A percentile compares a stretch with the other conserved stretches of the same genome.
Evolutionary conservation across 64 coral and sea anemone genomes (phyloP).

Genomic region (Anthopleura sola): DNA sequence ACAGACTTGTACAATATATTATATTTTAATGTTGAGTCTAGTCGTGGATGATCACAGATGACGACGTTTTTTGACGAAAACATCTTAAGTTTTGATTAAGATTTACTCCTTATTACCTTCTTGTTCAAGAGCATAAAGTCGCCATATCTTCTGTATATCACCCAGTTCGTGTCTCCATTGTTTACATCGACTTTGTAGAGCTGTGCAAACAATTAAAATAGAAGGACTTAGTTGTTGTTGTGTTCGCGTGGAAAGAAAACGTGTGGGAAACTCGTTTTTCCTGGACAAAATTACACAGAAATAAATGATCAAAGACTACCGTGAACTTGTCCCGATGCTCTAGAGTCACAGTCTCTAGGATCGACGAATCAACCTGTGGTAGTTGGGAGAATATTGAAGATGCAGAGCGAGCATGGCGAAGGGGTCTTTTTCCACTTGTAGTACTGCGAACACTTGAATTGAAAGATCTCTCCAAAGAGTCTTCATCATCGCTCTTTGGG

Average conservation of each 20-base stretch:
- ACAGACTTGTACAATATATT: no score
- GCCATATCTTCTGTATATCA: constrained; percentile 84
- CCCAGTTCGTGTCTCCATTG: constrained; percentile 70
- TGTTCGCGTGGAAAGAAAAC: background rate
- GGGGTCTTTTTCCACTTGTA: background rate
- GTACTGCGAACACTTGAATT: background rate
- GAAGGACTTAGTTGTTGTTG: background rate
- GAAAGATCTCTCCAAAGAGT: background rate
- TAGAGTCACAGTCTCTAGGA: constrained; percentile 73
- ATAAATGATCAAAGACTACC: constrained; percentile 38
- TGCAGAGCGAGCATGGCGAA: background rate
- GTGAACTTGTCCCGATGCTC: constrained; percentile 89
- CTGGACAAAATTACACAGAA: background rate
- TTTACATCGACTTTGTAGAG: constrained; percentile 91
- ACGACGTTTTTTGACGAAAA: background rate
- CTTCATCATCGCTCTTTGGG: background rate
- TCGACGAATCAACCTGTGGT: constrained; percentile 71
- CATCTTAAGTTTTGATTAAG: background rate
- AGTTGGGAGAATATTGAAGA: background rate
- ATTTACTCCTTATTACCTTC: constrained; percentile 53
- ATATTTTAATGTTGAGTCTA: no score
- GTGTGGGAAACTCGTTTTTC: background rate
- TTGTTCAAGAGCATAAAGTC: constrained; percentile 98
- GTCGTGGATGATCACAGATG: no score
- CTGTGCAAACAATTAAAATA: constrained; percentile 26